phyloP scores from a whole-genome alignment of 2,888 invertebrate species.

The Ormyrus nitidulus region DNA sequence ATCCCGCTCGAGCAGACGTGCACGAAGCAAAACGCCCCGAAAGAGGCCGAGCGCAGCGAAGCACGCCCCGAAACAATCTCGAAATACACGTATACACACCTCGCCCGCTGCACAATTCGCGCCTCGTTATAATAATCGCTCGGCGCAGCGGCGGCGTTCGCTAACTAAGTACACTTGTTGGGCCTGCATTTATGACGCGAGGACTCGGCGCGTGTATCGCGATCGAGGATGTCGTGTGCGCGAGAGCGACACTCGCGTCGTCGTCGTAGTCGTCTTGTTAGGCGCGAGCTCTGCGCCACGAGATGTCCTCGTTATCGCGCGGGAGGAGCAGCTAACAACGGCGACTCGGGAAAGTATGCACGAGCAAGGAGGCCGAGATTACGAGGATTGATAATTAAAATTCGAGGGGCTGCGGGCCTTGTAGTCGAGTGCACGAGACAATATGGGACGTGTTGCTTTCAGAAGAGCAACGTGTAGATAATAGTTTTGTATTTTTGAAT shows the following conservation, averaged over 20 bases:
- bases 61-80: too few species aligned
- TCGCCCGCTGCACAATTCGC: constrained; percentile 11
- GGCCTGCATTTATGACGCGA: constrained; percentile 38
- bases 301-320: constrained; percentile 54
- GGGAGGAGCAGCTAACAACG: not conserved
- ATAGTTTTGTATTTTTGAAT: too few species aligned
- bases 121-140: constrained; percentile 53
- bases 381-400: constrained; percentile 40
- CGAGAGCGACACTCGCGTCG: not conserved
- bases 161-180: constrained; percentile 53
- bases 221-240: constrained; percentile 9
- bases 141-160: not conserved
- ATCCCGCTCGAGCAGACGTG: too few species aligned
- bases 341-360: too few species aligned
- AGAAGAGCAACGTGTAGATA: too few species aligned
- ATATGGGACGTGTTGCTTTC: too few species aligned
- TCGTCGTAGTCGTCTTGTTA: constrained; percentile 39
- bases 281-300: constrained; percentile 26
- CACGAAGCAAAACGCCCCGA: not conserved
- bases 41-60: not conserved
- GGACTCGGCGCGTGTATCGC: constrained; percentile 15
- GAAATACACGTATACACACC: too few species aligned
- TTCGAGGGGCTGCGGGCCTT: not conserved
- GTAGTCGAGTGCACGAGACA: too few species aligned
- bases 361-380: constrained; percentile 11